A percentile compares a stretch with the other conserved stretches of the same genome.
Evolutionary conservation across 2,888 invertebrate species (phyloP).

Genomic region (Gymnocheta viridis): DNA sequence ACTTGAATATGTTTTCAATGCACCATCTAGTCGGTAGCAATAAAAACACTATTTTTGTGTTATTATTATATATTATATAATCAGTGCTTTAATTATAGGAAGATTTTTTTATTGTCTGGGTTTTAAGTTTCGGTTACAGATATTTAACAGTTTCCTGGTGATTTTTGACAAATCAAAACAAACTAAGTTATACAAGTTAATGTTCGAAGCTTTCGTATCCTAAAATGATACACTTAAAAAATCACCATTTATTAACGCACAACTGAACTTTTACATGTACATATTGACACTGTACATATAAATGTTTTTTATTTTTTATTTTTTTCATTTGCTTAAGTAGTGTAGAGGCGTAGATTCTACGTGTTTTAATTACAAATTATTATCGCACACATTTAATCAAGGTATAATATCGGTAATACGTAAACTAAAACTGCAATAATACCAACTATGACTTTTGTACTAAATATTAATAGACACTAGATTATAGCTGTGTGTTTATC

Average conservation of each 20-base stretch:
- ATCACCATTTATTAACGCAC: not conserved
- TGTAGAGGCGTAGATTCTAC: slow-evolving; percentile 54
- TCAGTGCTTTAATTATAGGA: not conserved
- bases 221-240: not conserved
- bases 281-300: not conserved
- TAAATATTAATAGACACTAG: not conserved
- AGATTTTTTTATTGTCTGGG: not conserved
- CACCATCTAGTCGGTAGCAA: not conserved
- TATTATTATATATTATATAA: slow-evolving; percentile 2
- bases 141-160: not conserved
- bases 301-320: not conserved
- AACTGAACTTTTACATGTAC: slow-evolving; percentile 6
- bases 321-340: slow-evolving; percentile 17
- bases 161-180: not conserved
- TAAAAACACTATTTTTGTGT: slow-evolving; percentile 9
- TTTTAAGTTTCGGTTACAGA: not conserved
- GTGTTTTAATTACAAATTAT: slow-evolving; percentile 70
- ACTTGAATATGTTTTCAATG: slow-evolving; percentile 35
- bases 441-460: slow-evolving; percentile 27
- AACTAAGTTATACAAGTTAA: not conserved
- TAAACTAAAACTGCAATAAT: slow-evolving; percentile 18
- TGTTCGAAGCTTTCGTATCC: too few relatives aligned
- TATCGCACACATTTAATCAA: slow-evolving; percentile 57
- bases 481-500: not conserved
- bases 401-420: slow-evolving; percentile 42